Percentiles rank a stretch among this genome's conserved stretches.
Evolutionary conservation across 2,797 vertebrate species (phyloP).

Genomic region (Platalea minor): DNA sequence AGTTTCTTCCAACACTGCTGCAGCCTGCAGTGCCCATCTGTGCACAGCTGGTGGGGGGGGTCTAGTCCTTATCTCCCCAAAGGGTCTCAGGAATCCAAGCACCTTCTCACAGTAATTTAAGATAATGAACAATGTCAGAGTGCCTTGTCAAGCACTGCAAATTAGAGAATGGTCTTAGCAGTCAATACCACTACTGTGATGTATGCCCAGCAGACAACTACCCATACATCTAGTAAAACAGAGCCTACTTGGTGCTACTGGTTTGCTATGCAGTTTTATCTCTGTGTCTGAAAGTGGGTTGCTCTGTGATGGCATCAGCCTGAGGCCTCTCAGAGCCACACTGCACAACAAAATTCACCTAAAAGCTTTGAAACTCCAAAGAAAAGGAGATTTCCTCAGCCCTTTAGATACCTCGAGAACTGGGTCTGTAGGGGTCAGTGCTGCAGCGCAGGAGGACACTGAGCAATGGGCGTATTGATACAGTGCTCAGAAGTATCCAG

Average conservation of each 20-base stretch:
- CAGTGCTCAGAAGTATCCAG: not conserved
- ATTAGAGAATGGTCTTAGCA: not conserved
- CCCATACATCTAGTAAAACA: not conserved
- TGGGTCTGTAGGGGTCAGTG: not conserved
- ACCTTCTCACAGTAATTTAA: not conserved
- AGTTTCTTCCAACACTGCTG: not conserved
- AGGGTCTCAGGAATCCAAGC: not conserved
- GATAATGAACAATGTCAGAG: not conserved
- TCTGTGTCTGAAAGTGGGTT: not conserved
- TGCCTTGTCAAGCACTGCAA: not conserved
- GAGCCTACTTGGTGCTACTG: not conserved
- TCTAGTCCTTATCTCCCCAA: not conserved
- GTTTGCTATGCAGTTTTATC: not conserved
- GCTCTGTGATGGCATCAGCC: not conserved
- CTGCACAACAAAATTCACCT: not conserved
- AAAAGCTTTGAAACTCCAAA: not conserved
- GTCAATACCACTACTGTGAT: not conserved
- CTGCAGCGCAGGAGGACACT: not conserved
- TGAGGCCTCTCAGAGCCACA: not conserved
- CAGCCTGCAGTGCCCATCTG: not conserved
- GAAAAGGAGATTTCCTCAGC: not conserved
- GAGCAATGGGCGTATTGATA: not conserved
- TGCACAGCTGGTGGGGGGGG: not conserved
- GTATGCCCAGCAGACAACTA: not conserved
- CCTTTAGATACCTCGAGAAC: not conserved